Evolutionary conservation across 2,888 invertebrate genomes (phyloP).

Genomic region (Hydrotaea diabolus): DNA sequence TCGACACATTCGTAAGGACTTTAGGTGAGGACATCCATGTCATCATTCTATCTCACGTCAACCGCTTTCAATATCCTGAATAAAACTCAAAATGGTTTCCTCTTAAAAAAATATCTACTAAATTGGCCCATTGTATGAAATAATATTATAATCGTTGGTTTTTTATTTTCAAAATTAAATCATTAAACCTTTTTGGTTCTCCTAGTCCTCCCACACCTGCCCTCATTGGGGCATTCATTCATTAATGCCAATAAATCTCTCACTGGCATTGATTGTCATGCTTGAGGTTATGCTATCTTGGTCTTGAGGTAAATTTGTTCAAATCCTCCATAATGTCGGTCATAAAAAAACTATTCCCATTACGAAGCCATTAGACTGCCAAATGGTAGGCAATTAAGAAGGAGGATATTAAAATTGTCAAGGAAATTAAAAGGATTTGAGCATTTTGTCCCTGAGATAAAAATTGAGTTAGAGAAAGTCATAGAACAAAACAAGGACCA

Average conservation of each 20-base stretch:
- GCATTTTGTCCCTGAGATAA: not conserved
- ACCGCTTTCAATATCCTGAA: too few species aligned
- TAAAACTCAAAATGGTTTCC: too few species aligned
- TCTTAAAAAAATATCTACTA: not conserved
- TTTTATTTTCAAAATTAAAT: not conserved
- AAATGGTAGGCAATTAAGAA: constrained; percentile 13
- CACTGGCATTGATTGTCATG: not conserved
- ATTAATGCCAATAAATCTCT: not conserved
- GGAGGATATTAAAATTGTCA: constrained; percentile 42
- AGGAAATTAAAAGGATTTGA: constrained; percentile 30
- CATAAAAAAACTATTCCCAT: not conserved
- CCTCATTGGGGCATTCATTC: not conserved
- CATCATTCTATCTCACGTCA: too few species aligned
- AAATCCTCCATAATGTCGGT: not conserved
- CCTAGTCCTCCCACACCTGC: too few species aligned
- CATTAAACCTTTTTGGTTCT: too few species aligned
- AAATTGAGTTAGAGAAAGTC: constrained; percentile 4
- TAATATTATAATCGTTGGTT: not conserved
- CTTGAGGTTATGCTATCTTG: not conserved
- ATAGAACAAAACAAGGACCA: too few species aligned
- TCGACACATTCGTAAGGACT: too few species aligned
- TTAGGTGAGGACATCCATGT: too few species aligned
- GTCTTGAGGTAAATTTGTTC: not conserved
- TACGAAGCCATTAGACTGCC: not conserved
- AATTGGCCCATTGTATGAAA: not conserved